Evolutionary conservation across 1,140 invertebrate genomes (phyloP).

Genomic region (Pseudobourletiella spinata): DNA sequence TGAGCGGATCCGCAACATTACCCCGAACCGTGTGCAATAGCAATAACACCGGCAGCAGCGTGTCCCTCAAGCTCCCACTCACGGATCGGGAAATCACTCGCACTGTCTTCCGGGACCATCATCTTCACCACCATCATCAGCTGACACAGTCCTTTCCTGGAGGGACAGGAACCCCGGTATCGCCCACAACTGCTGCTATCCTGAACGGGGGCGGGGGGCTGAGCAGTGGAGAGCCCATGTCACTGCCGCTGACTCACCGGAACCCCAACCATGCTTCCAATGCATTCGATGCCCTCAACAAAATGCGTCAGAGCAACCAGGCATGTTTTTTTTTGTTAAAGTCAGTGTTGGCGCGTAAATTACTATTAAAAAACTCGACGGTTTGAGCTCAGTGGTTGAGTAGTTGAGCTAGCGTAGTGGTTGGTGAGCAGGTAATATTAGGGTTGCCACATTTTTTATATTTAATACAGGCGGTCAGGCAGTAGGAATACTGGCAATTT

Average conservation of each 20-base stretch:
- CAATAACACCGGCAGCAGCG: background rate
- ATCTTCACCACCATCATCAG: background rate
- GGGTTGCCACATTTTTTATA: too few relatives aligned
- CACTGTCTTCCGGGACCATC: background rate
- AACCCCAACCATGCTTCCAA: slow-evolving; percentile 34
- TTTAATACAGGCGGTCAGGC: too few relatives aligned
- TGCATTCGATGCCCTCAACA: slow-evolving; percentile 33
- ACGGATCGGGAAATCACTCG: slow-evolving; percentile 12
- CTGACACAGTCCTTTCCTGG: background rate
- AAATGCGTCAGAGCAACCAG: slow-evolving; percentile 35
- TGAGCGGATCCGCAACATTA: slow-evolving; percentile 3
- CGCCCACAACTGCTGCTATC: background rate
- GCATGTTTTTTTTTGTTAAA: slow-evolving; percentile 13
- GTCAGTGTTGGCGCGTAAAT: too few relatives aligned
- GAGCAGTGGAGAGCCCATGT: slow-evolving; percentile 17
- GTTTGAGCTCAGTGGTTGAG: too few relatives aligned
- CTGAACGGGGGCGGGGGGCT: background rate
- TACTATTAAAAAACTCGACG: too few relatives aligned
- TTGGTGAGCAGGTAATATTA: background rate
- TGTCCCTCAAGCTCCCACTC: slow-evolving; percentile 17
- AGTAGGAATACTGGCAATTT: too few relatives aligned
- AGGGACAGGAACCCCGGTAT: background rate
- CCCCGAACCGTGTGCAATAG: background rate
- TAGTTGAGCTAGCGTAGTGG: too few relatives aligned
- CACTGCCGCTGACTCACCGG: slow-evolving; percentile 30